Conservation (phyloP, 2,888 invertebrate species). For the Diarsia mendica region DNA sequence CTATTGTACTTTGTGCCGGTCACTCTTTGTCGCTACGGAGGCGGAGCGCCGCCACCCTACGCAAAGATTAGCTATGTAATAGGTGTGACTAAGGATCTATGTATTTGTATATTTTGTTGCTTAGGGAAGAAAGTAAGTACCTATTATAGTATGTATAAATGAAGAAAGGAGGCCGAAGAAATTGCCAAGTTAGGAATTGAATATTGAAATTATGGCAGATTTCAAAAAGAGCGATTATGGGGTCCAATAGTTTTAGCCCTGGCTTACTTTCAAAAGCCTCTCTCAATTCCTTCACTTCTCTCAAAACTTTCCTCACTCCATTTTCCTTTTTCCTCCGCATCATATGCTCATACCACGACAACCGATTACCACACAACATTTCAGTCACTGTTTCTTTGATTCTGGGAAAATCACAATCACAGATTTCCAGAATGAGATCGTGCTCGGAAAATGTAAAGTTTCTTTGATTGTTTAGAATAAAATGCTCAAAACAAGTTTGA, state of each 20-base stretch:
- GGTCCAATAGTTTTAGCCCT: neutral
- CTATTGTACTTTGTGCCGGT: constrained; percentile 47
- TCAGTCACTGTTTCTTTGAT: too few relatives aligned
- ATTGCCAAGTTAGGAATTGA: neutral
- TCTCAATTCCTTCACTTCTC: too few relatives aligned
- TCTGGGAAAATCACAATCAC: neutral
- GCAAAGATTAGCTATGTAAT: constrained; percentile 18
- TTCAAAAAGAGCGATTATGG: neutral
- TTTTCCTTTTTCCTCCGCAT: too few relatives aligned
- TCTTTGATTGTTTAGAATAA: neutral
- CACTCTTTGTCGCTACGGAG: constrained; percentile 27
- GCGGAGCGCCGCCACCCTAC: constrained; percentile 11
- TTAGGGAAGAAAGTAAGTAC: neutral
- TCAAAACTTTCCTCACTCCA: too few relatives aligned
- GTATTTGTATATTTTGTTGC: neutral
- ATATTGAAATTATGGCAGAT: neutral
- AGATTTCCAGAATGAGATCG: neutral
- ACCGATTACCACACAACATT: too few relatives aligned
- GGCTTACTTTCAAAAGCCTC: too few relatives aligned
- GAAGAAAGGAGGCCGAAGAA: neutral
- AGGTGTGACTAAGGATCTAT: neutral
- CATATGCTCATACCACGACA: too few relatives aligned
- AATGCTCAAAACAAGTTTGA: neutral
- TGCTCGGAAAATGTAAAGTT: neutral
- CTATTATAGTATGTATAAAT: neutral